A percentile compares a stretch with the other conserved stretches of the same genome.
Evolutionary conservation across 2,797 vertebrate genomes (phyloP).

Genomic region (Anguilla anguilla): DNA sequence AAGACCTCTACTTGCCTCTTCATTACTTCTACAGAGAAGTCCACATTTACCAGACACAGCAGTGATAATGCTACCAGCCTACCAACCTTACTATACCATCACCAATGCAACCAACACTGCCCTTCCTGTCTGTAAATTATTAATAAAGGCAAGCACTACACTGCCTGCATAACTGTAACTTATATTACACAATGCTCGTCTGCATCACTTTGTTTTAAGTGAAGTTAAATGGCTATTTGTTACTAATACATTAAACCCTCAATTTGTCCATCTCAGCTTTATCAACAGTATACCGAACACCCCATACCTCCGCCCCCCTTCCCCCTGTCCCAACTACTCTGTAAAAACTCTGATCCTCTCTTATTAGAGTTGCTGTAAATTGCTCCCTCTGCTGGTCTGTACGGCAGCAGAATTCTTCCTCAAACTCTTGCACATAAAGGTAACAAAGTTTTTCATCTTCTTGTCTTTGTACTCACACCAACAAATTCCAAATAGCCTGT

Average conservation of each 20-base stretch:
- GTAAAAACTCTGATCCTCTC: not conserved
- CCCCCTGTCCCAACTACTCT: not conserved
- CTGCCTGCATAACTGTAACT: not conserved
- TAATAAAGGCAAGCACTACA: not conserved
- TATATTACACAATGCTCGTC: not conserved
- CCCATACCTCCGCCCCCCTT: not conserved
- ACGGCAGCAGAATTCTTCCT: not conserved
- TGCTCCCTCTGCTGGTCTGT: not conserved
- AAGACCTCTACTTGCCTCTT: not conserved
- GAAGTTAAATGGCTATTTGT: not conserved
- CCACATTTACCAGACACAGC: not conserved
- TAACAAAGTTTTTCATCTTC: not conserved
- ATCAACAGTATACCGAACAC: not conserved
- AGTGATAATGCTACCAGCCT: not conserved
- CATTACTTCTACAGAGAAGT: not conserved
- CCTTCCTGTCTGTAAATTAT: not conserved
- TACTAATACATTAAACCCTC: not conserved
- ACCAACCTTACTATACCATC: not conserved
- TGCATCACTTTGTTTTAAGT: not conserved
- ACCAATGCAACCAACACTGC: not conserved
- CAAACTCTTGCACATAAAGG: not conserved
- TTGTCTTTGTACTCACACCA: not conserved
- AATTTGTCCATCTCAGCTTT: not conserved
- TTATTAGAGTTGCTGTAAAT: not conserved
- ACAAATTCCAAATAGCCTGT: not conserved